Percentiles rank a stretch among this genome's conserved stretches.
These are phyloP conservation scores for Drosophila dives DNA, from an alignment of 2,888 invertebrate genomes.

Conservation along the genomic window DNA sequence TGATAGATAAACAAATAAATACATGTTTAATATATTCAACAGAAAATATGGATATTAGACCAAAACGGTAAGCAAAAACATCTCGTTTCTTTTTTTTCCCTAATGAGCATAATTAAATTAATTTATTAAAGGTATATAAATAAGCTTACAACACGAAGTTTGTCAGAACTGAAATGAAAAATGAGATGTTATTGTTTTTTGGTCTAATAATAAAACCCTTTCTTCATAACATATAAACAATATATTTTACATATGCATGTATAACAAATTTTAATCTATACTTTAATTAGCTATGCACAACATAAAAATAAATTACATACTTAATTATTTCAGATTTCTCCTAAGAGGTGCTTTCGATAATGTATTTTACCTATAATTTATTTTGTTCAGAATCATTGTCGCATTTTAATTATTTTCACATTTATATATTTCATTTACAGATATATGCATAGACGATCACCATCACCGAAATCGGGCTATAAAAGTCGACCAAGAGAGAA, in stretches of 20 bases:
- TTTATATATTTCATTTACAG: conserved; percentile 33
- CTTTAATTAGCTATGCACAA: not conserved
- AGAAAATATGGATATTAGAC: not conserved
- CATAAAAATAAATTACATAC: not conserved
- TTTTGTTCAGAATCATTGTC: not conserved
- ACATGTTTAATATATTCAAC: not conserved
- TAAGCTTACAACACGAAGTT: not conserved
- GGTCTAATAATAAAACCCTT: not conserved
- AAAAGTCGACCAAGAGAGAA: conserved; percentile 29
- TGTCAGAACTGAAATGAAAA: not conserved
- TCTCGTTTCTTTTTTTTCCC: not conserved
- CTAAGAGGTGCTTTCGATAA: not conserved
- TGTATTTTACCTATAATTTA: not conserved
- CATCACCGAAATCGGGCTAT: conserved; percentile 45
- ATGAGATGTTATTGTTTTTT: conserved; percentile 1
- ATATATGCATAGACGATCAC: conserved; percentile 54
- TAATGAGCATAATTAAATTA: not conserved
- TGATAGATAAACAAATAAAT: not conserved
- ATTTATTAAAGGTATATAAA: not conserved
- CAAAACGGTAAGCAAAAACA: conserved; percentile 5
- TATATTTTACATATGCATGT: not conserved
- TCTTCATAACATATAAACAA: not conserved
- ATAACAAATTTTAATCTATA: not conserved
- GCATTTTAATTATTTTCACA: not conserved
- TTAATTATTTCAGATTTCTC: not conserved